Percentiles rank a stretch among this genome's conserved stretches.
Evolutionary conservation across 2,888 invertebrate species (phyloP).

Genomic region (Papilio demoleus): DNA sequence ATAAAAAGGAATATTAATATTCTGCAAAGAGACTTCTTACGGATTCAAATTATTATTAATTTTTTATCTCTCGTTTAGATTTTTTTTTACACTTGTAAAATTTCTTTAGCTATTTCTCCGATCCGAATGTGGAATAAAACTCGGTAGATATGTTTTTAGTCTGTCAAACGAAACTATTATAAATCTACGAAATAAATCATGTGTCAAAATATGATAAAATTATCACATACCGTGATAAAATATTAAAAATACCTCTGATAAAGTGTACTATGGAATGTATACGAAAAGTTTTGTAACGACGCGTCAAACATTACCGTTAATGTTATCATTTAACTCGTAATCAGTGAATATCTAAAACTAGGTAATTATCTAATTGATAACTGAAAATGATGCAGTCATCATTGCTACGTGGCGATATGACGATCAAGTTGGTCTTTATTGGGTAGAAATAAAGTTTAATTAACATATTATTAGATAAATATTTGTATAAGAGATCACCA

Average conservation of each 20-base stretch:
- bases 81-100: no score
- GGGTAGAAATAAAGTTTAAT: no score
- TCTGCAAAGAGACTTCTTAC: neutral
- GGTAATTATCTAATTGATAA: neutral
- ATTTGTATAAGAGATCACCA: no score
- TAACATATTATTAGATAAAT: no score
- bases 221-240: neutral
- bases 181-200: neutral
- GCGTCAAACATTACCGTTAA: neutral
- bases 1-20: slow-evolving; percentile 2
- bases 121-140: no score
- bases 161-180: no score
- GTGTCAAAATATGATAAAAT: neutral
- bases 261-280: neutral
- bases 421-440: no score
- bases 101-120: no score
- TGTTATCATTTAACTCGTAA: neutral
- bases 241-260: neutral
- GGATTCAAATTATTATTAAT: neutral
- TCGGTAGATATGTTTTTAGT: no score
- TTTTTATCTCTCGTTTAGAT: no score
- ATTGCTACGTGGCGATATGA: no score
- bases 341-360: neutral
- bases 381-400: neutral
- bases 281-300: neutral